These are phyloP conservation scores for Macaria liturata DNA, from an alignment of 2,888 invertebrate genomes.

Conservation along the genomic window DNA sequence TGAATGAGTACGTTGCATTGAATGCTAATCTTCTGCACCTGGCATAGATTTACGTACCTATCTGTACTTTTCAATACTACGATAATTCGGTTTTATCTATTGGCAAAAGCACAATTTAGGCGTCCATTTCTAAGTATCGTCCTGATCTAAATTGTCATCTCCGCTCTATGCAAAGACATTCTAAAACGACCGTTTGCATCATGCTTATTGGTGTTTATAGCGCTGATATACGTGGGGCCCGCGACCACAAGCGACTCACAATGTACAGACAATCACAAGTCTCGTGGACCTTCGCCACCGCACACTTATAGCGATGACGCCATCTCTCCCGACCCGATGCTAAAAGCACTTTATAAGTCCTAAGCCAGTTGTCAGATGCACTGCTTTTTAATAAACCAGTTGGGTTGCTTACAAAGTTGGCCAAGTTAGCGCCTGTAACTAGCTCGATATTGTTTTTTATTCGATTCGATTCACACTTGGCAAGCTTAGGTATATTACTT, in stretches of 20 bases:
- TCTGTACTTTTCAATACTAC: no score
- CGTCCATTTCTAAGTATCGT: no score
- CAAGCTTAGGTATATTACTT: no score
- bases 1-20: not conserved
- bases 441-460: no score
- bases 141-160: not conserved
- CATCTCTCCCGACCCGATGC: conserved; percentile 58
- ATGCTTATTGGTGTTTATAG: conserved; percentile 43
- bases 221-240: conserved; percentile 23
- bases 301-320: conserved; percentile 76
- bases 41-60: no score
- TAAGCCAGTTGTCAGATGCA: conserved; percentile 14
- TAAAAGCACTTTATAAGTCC: conserved; percentile 26
- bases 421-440: no score
- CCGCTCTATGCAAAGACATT: conserved; percentile 20
- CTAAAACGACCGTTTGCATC: conserved; percentile 50
- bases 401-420: not conserved
- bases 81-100: no score
- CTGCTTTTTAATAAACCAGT: conserved; percentile 13
- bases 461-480: no score
- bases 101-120: no score
- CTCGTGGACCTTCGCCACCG: conserved; percentile 57
- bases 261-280: conserved; percentile 23
- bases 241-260: conserved; percentile 22
- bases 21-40: no score